Percentiles rank a stretch among this genome's conserved stretches.
Conservation (phyloP, 2,888 invertebrate species). For the Clostera curtula region DNA sequence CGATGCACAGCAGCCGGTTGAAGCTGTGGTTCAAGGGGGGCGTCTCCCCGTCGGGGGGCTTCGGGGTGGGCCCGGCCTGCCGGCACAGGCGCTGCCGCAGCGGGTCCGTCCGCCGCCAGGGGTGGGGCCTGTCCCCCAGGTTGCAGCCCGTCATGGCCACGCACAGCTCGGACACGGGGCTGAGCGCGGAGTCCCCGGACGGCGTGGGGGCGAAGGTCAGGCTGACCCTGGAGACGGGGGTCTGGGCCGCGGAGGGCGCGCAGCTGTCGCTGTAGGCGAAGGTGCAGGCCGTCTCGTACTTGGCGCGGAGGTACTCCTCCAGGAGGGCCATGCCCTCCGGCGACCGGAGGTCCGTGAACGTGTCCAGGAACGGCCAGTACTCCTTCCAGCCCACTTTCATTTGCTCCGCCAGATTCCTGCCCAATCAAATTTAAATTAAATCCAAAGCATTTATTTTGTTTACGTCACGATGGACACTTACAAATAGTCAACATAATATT, state of each 20-base stretch:
- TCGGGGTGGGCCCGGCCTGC: slow-evolving; percentile 43
- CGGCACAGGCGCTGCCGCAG: slow-evolving; percentile 46
- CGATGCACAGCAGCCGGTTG: slow-evolving; percentile 58
- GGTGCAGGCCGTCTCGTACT: slow-evolving; percentile 63
- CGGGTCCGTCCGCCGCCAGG: slow-evolving; percentile 53
- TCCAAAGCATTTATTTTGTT: too few relatives aligned
- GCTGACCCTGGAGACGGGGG: slow-evolving; percentile 49
- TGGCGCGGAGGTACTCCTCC: slow-evolving; percentile 81
- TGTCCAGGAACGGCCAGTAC: slow-evolving; percentile 93
- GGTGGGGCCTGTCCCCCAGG: slow-evolving; percentile 50
- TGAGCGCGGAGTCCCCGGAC: slow-evolving; percentile 36
- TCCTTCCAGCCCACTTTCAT: slow-evolving; percentile 89
- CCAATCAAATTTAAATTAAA: too few relatives aligned
- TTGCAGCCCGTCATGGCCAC: slow-evolving; percentile 74
- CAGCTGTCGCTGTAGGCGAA: slow-evolving; percentile 53
- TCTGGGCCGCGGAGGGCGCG: slow-evolving; percentile 41
- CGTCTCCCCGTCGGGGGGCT: slow-evolving; percentile 41
- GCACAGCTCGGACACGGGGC: slow-evolving; percentile 77
- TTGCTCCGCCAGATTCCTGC: slow-evolving; percentile 80
- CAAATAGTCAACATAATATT: too few relatives aligned
- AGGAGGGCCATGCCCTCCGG: slow-evolving; percentile 82
- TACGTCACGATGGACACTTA: too few relatives aligned
- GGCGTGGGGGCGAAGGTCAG: slow-evolving; percentile 34
- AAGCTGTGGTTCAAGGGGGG: slow-evolving; percentile 50
- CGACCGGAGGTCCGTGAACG: slow-evolving; percentile 85